These are phyloP conservation scores for Trileptium ribeirensis DNA, from an alignment of 2,888 invertebrate species.

Conservation along the genomic window DNA sequence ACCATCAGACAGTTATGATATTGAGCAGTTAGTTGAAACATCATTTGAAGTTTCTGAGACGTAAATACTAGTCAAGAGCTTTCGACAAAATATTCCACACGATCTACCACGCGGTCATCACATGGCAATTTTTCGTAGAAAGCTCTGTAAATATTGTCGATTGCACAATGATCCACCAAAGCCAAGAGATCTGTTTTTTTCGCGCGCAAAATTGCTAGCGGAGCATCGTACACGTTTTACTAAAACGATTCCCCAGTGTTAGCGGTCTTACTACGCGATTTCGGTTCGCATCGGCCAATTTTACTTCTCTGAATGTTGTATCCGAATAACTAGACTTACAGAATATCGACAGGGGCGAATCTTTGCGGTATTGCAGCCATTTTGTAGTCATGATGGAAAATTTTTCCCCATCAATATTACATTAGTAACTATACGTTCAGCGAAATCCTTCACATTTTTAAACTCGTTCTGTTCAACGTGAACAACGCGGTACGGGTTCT, in stretches of 20 bases:
- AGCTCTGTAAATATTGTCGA: too few relatives aligned
- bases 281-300: neutral
- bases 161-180: neutral
- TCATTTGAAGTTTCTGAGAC: too few relatives aligned
- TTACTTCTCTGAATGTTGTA: neutral
- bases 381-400: neutral
- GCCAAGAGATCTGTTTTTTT: neutral
- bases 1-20: too few relatives aligned
- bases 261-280: too few relatives aligned
- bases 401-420: neutral
- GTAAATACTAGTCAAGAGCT: too few relatives aligned
- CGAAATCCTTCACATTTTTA: neutral
- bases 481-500: neutral
- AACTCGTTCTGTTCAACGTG: neutral
- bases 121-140: too few relatives aligned
- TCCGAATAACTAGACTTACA: neutral
- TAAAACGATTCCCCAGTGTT: too few relatives aligned
- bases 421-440: neutral
- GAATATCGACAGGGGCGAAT: neutral
- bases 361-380: neutral
- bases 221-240: neutral
- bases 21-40: too few relatives aligned
- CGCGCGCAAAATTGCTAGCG: neutral
- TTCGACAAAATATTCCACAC: too few relatives aligned
- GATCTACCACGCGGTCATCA: too few relatives aligned